phyloP scores from a whole-genome alignment of 1,140 invertebrate genomes.

The Trichonephila inaurata region DNA sequence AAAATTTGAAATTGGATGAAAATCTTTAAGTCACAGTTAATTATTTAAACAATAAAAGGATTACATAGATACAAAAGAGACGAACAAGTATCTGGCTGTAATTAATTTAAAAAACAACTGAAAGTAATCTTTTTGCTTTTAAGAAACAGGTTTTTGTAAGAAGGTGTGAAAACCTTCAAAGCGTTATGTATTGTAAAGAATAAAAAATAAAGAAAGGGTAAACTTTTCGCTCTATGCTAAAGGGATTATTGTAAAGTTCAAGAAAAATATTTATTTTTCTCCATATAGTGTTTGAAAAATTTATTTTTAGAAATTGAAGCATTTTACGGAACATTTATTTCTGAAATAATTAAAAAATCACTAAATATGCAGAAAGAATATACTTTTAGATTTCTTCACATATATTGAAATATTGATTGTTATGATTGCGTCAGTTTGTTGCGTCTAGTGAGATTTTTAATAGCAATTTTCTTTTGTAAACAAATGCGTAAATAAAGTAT shows the following conservation, averaged over 20 bases:
- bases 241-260: not conserved
- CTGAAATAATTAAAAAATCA: not conserved
- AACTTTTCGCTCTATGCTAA: not conserved
- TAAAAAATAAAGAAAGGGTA: not conserved
- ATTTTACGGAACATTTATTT: not conserved
- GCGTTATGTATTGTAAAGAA: not conserved
- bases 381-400: not conserved
- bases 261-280: no score
- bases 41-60: not conserved
- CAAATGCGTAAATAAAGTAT: no score
- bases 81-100: not conserved
- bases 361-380: no score
- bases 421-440: no score
- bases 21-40: not conserved
- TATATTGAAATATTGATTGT: not conserved
- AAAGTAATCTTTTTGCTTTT: not conserved
- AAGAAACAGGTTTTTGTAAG: not conserved
- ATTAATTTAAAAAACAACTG: not conserved
- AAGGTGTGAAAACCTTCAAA: not conserved
- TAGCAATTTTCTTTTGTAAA: no score
- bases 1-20: conserved; percentile 1
- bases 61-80: not conserved
- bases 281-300: not conserved
- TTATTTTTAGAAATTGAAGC: not conserved
- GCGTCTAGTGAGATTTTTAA: no score